phyloP scores from a whole-genome alignment of 2,888 invertebrate genomes.

The Conops quadrifasciatus region DNA sequence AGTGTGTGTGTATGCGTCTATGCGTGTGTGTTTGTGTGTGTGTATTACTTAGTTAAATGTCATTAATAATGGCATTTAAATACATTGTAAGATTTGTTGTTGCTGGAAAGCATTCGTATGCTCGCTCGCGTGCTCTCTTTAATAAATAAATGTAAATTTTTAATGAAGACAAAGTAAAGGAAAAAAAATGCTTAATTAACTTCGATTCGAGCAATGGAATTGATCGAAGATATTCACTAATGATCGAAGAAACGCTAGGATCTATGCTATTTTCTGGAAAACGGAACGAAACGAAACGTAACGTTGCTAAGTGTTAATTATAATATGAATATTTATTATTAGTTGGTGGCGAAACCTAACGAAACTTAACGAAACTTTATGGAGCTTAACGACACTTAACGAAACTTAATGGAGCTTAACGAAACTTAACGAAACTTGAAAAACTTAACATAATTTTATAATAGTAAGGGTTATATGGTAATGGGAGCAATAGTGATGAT shows the following conservation, averaged over 20 bases:
- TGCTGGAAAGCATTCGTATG: not conserved
- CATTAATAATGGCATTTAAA: constrained; percentile 17
- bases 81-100: constrained; percentile 4
- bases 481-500: no score
- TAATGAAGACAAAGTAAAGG: not conserved
- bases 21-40: not conserved
- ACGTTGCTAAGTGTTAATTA: not conserved
- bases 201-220: not conserved
- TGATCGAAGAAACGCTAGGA: not conserved
- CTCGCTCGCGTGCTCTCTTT: constrained; percentile 14
- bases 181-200: constrained; percentile 10
- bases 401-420: no score
- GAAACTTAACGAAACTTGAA: no score
- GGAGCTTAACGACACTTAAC: not conserved
- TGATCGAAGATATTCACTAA: constrained; percentile 23
- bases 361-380: no score
- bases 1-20: not conserved
- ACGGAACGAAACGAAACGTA: not conserved
- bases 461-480: no score
- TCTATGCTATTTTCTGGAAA: not conserved
- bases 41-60: not conserved
- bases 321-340: no score
- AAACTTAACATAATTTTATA: no score
- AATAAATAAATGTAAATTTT: constrained; percentile 15
- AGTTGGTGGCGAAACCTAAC: no score